Evolutionary conservation across 2,113 vertebrate species (phyloP), one percentile per base, ranked within the genome.

Genomic region (Aythya baeri): DNA sequence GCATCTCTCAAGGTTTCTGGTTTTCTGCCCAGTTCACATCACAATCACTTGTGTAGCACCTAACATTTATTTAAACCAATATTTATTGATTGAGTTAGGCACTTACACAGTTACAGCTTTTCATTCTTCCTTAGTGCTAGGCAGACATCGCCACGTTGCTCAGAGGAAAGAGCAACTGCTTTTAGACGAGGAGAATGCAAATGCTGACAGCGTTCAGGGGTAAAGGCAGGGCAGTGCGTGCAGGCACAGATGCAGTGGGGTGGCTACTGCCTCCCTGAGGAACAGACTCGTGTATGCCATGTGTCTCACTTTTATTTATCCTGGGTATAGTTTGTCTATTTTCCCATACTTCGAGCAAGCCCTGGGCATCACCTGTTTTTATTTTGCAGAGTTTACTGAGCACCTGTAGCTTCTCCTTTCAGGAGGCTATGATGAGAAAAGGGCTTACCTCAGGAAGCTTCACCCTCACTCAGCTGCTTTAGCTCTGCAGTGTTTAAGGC

Each of bases 51-150:
- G 29, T 79, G 52, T 26, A 75, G 61, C 66, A 91, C 59, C 72
- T 58, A 92, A 88, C 72, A 74, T 77, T 73, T 63, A 77, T 63
- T 68, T 91, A 83, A 96, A 89, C 46, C 77, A 86, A 73, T 94
- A 86, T 22, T 67, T 91, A 96, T 79, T 80, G 88, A 94, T 83
- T 72, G 54, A 80, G 58, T 86, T 62, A 75, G 71, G 36, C 41
- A 88, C 67, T 71, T 70, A 52, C 1, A 52, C 18, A 83, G 87
- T 50, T 71, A 78, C 77, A 86, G 81, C 68, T 83, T 80, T 86
- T 63, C 23, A 32, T 76, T 89, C 73, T 63, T 77, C 54, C 62
- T 89, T 63, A 75, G 58, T 68, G 68, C 67, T 55, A 9, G 21
- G 41, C 25, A 81, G 58, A 79, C 14, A 21, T 1, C 52, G 55